phyloP scores from a whole-genome alignment of 2,797 vertebrate genomes.

The Muscicapa comitata region DNA sequence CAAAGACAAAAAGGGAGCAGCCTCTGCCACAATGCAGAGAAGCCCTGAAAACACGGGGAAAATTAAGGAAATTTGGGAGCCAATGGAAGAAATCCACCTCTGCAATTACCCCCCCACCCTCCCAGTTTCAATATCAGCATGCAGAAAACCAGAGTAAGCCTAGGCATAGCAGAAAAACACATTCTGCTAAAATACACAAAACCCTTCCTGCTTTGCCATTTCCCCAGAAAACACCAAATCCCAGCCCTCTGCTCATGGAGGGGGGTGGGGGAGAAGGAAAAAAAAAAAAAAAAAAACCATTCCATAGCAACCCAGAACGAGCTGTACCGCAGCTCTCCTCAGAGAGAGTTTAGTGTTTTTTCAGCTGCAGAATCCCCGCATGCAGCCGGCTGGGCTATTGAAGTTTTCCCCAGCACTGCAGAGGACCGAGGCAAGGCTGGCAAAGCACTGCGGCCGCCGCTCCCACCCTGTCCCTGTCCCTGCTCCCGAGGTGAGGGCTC shows the following conservation, averaged over 20 bases:
- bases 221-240: conserved; percentile 21
- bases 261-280: rapidly evolving
- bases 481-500: not conserved
- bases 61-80: conserved; percentile 13
- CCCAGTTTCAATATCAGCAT: not conserved
- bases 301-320: conserved; percentile 24
- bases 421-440: conserved; percentile 23
- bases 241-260: not conserved
- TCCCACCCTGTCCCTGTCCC: not conserved
- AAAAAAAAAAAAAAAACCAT: not conserved
- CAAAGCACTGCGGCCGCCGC: not conserved
- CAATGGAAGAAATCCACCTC: not conserved
- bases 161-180: not conserved
- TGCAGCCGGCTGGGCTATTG: conserved; percentile 41
- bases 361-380: conserved; percentile 48
- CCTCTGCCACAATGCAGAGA: conserved; percentile 47
- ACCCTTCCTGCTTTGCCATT: not conserved
- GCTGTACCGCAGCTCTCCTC: conserved; percentile 8
- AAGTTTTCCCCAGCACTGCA: conserved; percentile 65
- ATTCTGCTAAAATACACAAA: not conserved
- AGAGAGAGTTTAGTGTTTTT: conserved; percentile 54
- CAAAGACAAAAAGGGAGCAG: conserved; percentile 49
- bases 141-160: not conserved
- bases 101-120: not conserved
- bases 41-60: not conserved